Evolutionary conservation across 2,797 vertebrate species (phyloP).

Genomic region (Malacoctenus gilli): DNA sequence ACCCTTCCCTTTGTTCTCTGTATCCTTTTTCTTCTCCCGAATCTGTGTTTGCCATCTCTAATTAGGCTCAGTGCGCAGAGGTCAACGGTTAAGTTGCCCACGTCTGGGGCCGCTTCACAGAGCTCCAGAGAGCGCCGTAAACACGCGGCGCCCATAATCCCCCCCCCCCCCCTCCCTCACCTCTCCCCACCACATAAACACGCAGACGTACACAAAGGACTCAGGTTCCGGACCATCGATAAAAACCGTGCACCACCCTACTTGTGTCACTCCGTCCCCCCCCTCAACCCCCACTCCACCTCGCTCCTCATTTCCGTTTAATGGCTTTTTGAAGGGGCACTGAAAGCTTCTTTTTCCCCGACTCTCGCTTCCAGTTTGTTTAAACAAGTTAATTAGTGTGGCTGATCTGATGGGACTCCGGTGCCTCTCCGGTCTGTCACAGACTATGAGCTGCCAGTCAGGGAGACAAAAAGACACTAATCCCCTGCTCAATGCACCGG

Average conservation of each 20-base stretch:
- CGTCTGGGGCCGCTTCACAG: conserved; percentile 77
- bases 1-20: conserved; percentile 26
- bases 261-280: conserved; percentile 47
- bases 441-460: conserved; percentile 58
- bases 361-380: conserved; percentile 77
- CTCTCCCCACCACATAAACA: conserved; percentile 55
- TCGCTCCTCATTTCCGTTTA: conserved; percentile 67
- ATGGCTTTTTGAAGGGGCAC: conserved; percentile 80
- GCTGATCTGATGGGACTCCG: conserved; percentile 72
- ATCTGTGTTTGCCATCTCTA: conserved; percentile 65
- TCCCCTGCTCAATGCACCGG: conserved; percentile 45
- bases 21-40: conserved; percentile 26
- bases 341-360: conserved; percentile 82
- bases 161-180: conserved; percentile 25
- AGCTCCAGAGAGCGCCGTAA: conserved; percentile 61
- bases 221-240: conserved; percentile 76
- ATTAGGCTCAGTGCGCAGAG: conserved; percentile 66
- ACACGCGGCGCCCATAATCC: conserved; percentile 55
- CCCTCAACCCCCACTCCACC: conserved; percentile 29
- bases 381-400: conserved; percentile 82
- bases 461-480: conserved; percentile 67
- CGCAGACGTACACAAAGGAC: conserved; percentile 51
- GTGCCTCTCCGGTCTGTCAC: conserved; percentile 70
- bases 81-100: conserved; percentile 81
- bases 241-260: conserved; percentile 44